These are phyloP conservation scores for Oreochromis spilurus DNA, from an alignment of 2,113 vertebrate genomes.

Conservation along the genomic window DNA sequence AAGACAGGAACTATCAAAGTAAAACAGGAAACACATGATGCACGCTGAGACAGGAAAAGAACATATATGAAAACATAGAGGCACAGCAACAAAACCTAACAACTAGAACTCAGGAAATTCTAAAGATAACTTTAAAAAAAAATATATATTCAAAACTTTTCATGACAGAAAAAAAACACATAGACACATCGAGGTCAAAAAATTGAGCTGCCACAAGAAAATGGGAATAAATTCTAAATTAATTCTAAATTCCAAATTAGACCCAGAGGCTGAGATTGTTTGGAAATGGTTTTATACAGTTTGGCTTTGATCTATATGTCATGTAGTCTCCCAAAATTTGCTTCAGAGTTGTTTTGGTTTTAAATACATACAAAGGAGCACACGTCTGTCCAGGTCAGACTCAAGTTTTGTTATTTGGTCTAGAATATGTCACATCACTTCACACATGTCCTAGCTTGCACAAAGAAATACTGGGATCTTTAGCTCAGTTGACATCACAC, in stretches of 20 bases:
- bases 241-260: background rate
- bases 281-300: background rate
- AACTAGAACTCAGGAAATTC: background rate
- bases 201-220: background rate
- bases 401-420: conserved; percentile 39
- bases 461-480: conserved; percentile 1
- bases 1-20: background rate
- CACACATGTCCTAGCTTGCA: conserved; percentile 29
- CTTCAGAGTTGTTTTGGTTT: background rate
- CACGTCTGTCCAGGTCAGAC: conserved; percentile 8
- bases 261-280: background rate
- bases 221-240: background rate
- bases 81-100: background rate
- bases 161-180: background rate
- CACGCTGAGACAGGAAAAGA: background rate
- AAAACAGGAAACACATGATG: background rate
- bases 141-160: no score
- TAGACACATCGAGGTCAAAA: background rate
- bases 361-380: background rate
- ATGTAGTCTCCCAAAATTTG: background rate
- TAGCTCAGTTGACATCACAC: conserved; percentile 54
- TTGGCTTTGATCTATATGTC: background rate
- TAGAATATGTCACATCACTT: conserved; percentile 57
- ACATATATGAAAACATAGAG: background rate
- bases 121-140: no score